Evolutionary conservation across 1,140 invertebrate genomes (phyloP).

Genomic region (Zaprionus nigranus): DNA sequence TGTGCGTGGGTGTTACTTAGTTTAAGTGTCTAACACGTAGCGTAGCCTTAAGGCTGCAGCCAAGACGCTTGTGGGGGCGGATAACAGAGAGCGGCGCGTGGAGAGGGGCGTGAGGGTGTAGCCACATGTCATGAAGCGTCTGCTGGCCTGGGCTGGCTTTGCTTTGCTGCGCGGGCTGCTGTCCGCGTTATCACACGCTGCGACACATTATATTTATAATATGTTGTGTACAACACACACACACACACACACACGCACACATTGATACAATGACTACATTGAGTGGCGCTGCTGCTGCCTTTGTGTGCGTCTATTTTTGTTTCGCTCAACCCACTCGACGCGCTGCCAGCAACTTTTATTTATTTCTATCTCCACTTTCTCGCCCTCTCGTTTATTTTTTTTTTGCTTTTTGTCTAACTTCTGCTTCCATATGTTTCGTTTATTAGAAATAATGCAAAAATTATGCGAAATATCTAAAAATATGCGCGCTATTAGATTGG

Average conservation of each 20-base stretch:
- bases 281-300: constrained; percentile 38
- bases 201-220: constrained; percentile 83
- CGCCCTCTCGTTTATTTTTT: constrained; percentile 18
- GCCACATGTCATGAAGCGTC: constrained; percentile 62
- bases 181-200: constrained; percentile 70
- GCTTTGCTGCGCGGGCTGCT: constrained; percentile 52
- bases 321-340: constrained; percentile 48
- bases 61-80: neutral
- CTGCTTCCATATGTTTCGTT: constrained; percentile 62
- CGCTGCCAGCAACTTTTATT: constrained; percentile 40
- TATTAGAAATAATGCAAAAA: constrained; percentile 75
- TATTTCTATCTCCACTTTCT: constrained; percentile 22
- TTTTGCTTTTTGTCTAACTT: constrained; percentile 10
- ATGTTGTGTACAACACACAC: constrained; percentile 37
- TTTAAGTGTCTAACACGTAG: constrained; percentile 51
- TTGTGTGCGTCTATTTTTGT: constrained; percentile 57
- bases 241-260: constrained; percentile 13
- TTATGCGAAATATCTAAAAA: constrained; percentile 64
- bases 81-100: neutral
- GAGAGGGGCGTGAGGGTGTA: neutral
- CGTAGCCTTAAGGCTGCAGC: constrained; percentile 20
- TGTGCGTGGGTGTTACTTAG: constrained; percentile 56
- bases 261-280: constrained; percentile 45
- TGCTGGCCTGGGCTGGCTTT: constrained; percentile 47
- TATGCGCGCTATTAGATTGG: constrained; percentile 62